phyloP scores from a whole-genome alignment of 2,113 vertebrate species.

The Reinhardtius hippoglossoides region DNA sequence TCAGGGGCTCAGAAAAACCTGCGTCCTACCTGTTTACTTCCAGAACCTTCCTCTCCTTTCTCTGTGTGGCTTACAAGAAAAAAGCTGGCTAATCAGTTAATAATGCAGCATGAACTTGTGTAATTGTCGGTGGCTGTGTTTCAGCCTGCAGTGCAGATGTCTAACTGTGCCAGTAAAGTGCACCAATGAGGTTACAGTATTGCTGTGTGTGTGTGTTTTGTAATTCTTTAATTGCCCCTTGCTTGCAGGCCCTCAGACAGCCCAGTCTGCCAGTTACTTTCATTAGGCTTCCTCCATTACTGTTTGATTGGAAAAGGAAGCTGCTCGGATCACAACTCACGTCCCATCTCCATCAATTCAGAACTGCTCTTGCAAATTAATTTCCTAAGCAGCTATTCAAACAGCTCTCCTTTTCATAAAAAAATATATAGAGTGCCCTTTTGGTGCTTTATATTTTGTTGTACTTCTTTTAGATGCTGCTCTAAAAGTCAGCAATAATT shows the following conservation, averaged over 20 bases:
- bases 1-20: constrained; percentile 47
- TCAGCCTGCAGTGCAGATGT: constrained; percentile 41
- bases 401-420: not conserved
- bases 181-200: constrained; percentile 29
- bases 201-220: constrained; percentile 24
- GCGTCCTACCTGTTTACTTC: constrained; percentile 6
- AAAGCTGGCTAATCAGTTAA: constrained; percentile 58
- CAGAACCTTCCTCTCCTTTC: constrained; percentile 29
- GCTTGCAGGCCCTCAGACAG: constrained; percentile 26
- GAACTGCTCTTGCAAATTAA: not conserved
- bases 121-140: constrained; percentile 44
- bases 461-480: constrained; percentile 9
- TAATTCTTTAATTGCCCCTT: constrained; percentile 57
- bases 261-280: constrained; percentile 46
- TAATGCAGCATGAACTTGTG: constrained; percentile 51
- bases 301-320: constrained; percentile 27
- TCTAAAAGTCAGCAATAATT: constrained; percentile 9
- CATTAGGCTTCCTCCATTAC: constrained; percentile 40
- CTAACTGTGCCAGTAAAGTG: constrained; percentile 46
- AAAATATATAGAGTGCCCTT: not conserved
- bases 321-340: not conserved
- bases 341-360: not conserved
- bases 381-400: not conserved
- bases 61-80: constrained; percentile 27
- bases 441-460: not conserved